Evolutionary conservation across 1,140 invertebrate species (phyloP).

Genomic region (Sweltsa coloradensis): DNA sequence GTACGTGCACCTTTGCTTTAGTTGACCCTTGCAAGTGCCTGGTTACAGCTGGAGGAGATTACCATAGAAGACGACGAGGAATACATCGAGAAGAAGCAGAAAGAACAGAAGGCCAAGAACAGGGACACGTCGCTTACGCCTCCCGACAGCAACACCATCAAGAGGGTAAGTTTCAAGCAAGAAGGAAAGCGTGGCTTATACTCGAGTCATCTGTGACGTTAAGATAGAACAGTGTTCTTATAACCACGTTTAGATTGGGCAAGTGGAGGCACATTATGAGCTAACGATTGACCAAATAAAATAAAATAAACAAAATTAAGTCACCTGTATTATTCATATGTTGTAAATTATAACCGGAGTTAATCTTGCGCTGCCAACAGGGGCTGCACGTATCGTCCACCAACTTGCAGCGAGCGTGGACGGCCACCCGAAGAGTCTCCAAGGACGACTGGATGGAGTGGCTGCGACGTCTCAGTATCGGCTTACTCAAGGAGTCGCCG

Average conservation of each 20-base stretch:
- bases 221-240: too few relatives aligned
- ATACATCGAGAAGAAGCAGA: conserved; percentile 37
- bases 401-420: conserved; percentile 81
- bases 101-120: conserved; percentile 40
- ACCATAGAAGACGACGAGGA: conserved; percentile 53
- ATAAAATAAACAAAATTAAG: too few relatives aligned
- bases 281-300: too few relatives aligned
- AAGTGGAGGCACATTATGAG: too few relatives aligned
- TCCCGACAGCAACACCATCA: conserved; percentile 56
- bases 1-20: too few relatives aligned
- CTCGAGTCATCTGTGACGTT: too few relatives aligned
- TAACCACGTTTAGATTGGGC: too few relatives aligned
- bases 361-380: too few relatives aligned
- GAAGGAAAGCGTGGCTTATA: too few relatives aligned
- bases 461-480: conserved; percentile 81
- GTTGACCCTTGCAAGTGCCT: too few relatives aligned
- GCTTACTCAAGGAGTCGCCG: conserved; percentile 89
- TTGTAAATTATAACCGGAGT: too few relatives aligned
- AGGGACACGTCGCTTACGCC: conserved; percentile 43
- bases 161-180: conserved; percentile 33
- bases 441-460: conserved; percentile 99
- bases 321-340: too few relatives aligned
- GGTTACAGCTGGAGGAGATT: conserved; percentile 31
- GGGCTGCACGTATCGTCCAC: conserved; percentile 68
- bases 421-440: conserved; percentile 76